phyloP scores from a whole-genome alignment of 2,113 vertebrate species.

The Proterorhinus semilunaris region DNA sequence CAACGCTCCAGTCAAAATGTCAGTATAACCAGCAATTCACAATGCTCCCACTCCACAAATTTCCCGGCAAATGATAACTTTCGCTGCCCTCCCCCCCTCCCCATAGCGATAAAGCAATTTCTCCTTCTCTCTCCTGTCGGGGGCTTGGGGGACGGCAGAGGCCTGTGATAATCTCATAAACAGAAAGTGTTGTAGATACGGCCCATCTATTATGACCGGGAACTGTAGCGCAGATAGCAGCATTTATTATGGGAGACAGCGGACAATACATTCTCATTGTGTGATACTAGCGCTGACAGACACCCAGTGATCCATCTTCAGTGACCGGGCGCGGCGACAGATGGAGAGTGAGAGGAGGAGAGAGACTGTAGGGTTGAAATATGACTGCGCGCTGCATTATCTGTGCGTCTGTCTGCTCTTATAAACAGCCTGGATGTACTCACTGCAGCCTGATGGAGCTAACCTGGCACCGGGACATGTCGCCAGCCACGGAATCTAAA shows the following conservation, averaged over 20 bases:
- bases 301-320: conserved; percentile 73
- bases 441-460: conserved; percentile 29
- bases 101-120: conserved; percentile 72
- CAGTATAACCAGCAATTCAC: conserved; percentile 65
- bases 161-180: conserved; percentile 75
- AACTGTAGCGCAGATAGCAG: conserved; percentile 70
- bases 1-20: conserved; percentile 43
- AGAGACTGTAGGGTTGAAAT: conserved; percentile 39
- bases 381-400: conserved; percentile 43
- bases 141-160: conserved; percentile 53
- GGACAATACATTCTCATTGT: conserved; percentile 77
- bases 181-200: conserved; percentile 72
- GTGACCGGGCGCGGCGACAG: conserved; percentile 44
- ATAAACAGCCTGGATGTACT: conserved; percentile 24
- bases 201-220: conserved; percentile 73
- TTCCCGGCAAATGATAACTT: conserved; percentile 71
- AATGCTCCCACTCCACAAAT: conserved; percentile 61
- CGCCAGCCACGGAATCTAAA: conserved; percentile 41
- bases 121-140: conserved; percentile 67
- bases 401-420: conserved; percentile 35
- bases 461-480: conserved; percentile 31
- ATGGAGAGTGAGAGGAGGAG: conserved; percentile 58
- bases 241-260: conserved; percentile 76
- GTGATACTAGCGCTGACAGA: conserved; percentile 75
- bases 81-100: conserved; percentile 50